Evolutionary conservation across 2,888 invertebrate species (phyloP), one percentile per base, ranked within the genome.

Genomic region (Tanypteryx hageni): DNA sequence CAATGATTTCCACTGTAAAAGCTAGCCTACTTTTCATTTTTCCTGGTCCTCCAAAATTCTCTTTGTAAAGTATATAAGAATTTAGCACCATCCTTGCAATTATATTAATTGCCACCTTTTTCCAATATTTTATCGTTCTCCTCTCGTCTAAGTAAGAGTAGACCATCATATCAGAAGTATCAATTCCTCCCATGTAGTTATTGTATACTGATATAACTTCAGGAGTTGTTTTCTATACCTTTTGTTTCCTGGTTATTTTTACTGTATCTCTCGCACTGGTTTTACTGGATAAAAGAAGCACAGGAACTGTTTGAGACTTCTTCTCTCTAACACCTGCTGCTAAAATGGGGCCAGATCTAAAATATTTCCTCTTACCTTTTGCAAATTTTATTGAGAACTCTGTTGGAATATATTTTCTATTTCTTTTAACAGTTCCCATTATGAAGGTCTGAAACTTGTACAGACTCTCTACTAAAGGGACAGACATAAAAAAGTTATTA

Each of bases 91-190:
- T 44, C 44, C 44, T 44, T 44, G 44, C 44, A 44, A 44, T 44
- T 44, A 44, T 44, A 44, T 44, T 44, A 44, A 44, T 3, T 3
- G 44, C 44, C 5, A 44, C 13, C 61, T 61, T 61, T 7, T 61
- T 61, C 61, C 61, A 61, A 1, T 4, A 61, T 61, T 61, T 61
- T 61, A 61, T 7, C 2, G 13, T 61, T 61, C 16, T 61, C 61
- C 13, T 61, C 44, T 61, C 61, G 5, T 61, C 16, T 2, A 61
- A 2, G 5, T 61, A 61, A 4, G 61, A 0, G 2, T 61, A 61
- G 1, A 61, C 0, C 61, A 61, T 61, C 61, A 61, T 89, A 94
- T 93, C 57, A 92, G 93, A 59, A 16, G 61, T 61, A 7, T 61
- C 7, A 4, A 61, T 7, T 2, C 61, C 61, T 61, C 61, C 61